Conservation (phyloP, 2,888 invertebrate species). For the Tetramorium bicarinatum region DNA sequence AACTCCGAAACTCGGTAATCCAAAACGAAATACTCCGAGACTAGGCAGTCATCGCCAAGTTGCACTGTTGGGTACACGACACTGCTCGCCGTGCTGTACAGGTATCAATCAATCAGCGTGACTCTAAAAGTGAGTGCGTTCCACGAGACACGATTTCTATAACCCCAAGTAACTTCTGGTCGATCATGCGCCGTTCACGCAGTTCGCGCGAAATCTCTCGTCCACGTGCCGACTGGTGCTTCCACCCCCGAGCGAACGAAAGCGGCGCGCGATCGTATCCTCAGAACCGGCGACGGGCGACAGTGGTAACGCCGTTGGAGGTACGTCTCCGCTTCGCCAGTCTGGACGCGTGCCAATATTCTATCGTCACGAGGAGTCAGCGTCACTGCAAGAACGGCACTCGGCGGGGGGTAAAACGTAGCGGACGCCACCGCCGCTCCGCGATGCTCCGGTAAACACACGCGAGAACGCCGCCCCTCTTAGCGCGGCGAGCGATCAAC, state of each 20-base stretch:
- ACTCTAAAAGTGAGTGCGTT: conserved; percentile 47
- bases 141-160: conserved; percentile 41
- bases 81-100: conserved; percentile 7
- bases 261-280: conserved; percentile 7
- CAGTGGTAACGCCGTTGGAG: neutral
- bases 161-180: neutral
- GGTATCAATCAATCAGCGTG: neutral
- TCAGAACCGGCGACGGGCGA: neutral
- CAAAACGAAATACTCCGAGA: neutral
- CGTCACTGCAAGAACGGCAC: conserved; percentile 33
- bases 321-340: conserved; percentile 57
- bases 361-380: conserved; percentile 64
- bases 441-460: neutral
- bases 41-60: neutral
- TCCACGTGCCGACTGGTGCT: neutral
- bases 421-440: neutral
- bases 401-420: conserved; percentile 56
- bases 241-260: conserved; percentile 18
- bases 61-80: conserved; percentile 23
- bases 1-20: neutral
- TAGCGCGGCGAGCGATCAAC: conserved; percentile 31
- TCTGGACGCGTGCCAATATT: conserved; percentile 73
- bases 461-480: conserved; percentile 15
- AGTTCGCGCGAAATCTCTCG: conserved; percentile 38
- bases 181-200: conserved; percentile 24